phyloP scores from a whole-genome alignment of 2,797 vertebrate species.

The Lemur catta region DNA sequence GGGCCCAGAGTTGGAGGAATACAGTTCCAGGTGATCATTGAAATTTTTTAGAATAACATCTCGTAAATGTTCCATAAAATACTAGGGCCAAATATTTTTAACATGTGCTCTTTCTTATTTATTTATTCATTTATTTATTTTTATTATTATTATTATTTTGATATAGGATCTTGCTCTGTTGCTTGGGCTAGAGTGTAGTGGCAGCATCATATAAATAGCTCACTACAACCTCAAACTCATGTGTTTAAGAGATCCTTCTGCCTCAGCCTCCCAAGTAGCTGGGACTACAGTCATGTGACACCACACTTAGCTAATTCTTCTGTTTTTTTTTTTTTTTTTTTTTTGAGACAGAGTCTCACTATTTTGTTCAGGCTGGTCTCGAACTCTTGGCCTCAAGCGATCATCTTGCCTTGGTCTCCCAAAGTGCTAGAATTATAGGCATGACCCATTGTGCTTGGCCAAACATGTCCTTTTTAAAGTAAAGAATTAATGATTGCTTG shows the following conservation, averaged over 20 bases:
- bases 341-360: not conserved
- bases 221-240: not conserved
- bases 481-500: not conserved
- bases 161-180: not conserved
- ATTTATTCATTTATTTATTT: not conserved
- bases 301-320: not conserved
- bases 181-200: not conserved
- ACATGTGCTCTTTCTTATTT: not conserved
- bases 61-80: not conserved
- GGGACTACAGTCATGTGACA: not conserved
- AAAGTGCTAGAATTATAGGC: not conserved
- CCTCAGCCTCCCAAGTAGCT: not conserved
- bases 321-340: not conserved
- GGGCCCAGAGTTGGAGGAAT: too few species aligned
- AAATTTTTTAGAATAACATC: not conserved
- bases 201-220: not conserved
- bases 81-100: not conserved
- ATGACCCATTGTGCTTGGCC: not conserved
- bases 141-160: not conserved
- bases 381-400: not conserved
- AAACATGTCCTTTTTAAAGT: not conserved
- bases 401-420: not conserved
- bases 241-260: not conserved
- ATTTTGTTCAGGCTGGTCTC: not conserved
- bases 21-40: not conserved